Base-by-base conservation (phyloP, 2,113 vertebrate species). In the Ctenodactylus gundi region DNA sequence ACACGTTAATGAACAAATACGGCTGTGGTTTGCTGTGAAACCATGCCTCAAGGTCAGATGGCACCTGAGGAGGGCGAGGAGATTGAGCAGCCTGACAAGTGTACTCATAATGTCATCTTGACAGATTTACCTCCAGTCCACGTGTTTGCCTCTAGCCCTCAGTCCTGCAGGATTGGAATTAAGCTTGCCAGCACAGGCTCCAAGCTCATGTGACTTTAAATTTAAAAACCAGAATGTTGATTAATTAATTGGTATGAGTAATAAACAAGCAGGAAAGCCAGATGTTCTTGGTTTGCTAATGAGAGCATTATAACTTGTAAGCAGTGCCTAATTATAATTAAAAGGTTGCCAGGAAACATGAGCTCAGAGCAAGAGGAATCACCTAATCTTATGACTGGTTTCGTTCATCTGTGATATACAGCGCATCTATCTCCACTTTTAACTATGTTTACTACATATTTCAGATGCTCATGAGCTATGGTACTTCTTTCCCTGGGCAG, bases 171-270 rank as follows among this genome's bases (percentile, higher is more conserved):
- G 44, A 51, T 78, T 25, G 67, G 62, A 73, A 34, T 17, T 14
- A 72, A 62, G 44, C 70, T 88, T 82, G 64, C 90, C 39, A 41
- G 70, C 51, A 81, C 41, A 78, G 27, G 7, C 29, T 65, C 65
- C 44, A 78, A 58, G 21, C 44, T 81, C 44, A 1, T 36, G 51
- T 49, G 34, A 86, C 31, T 41, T 96, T 91, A 44, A 82, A 44
- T 58, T 83, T 84, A 85, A 70, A 90, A 93, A 62, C 23, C 44
- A 88, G 65, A 55, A 70, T 34, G 86, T 41, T 81, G 46, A 70
- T 76, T 78, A 44, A 93, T 78, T 91, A 93, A 75, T 75, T 80
- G 84, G 60, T 80, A 36, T 34, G 95, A 91, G 51, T 58, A 73
- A 91, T 89, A 80, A 58, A 85, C 27, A 36, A 80, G 39, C 72